Conservation (phyloP, 2,113 vertebrate species). For the Antechinus flavipes region DNA sequence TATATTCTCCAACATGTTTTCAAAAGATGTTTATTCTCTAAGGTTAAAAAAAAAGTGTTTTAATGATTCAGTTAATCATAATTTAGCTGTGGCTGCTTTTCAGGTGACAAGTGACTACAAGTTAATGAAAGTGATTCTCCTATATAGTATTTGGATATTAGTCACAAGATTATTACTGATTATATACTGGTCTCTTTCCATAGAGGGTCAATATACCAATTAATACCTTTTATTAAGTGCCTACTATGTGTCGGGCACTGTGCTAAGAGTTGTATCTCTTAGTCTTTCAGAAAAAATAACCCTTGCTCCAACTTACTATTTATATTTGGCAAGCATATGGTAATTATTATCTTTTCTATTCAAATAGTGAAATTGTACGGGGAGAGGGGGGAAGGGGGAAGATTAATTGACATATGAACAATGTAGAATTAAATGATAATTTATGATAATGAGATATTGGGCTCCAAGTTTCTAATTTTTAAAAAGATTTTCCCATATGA, state of each 20-base stretch:
- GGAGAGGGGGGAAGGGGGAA: not conserved
- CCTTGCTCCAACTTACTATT: not conserved
- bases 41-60: not conserved
- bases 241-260: not conserved
- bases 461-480: not conserved
- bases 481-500: not conserved
- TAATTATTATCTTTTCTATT: conserved; percentile 1
- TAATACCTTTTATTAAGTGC: not conserved
- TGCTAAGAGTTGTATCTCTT: not conserved
- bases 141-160: not conserved
- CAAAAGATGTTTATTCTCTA: not conserved
- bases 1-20: not conserved
- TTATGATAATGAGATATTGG: not conserved
- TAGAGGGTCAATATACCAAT: not conserved
- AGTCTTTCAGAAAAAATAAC: not conserved
- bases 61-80: not conserved
- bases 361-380: not conserved
- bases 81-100: not conserved
- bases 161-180: not conserved
- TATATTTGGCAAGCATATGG: not conserved
- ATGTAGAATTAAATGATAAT: not conserved
- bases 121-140: not conserved
- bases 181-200: not conserved
- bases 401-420: not conserved
- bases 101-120: not conserved